A percentile compares a stretch with the other conserved stretches of the same genome.
These are phyloP conservation scores for Campoletis raptor DNA, from an alignment of 2,888 invertebrate genomes.

Conservation along the genomic window DNA sequence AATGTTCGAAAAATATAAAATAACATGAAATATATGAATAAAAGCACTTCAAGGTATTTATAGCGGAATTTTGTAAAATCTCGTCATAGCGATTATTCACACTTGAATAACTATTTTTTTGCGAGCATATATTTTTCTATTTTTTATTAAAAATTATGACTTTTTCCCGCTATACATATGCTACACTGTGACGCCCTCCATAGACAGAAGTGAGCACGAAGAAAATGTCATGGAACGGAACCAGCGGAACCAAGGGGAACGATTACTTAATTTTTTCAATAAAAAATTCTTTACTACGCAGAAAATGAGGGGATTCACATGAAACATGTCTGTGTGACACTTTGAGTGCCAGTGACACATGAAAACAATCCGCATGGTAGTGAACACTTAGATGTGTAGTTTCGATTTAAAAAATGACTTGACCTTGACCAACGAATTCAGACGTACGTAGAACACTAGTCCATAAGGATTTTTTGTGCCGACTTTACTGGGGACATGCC, in stretches of 20 bases:
- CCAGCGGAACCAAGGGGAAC: background rate
- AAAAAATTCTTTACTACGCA: background rate
- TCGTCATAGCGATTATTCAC: background rate
- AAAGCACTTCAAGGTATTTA: background rate
- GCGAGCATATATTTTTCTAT: background rate
- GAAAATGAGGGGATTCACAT: constrained; percentile 19
- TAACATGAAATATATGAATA: background rate
- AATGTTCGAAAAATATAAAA: background rate
- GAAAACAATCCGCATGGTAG: background rate
- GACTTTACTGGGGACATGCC: no score
- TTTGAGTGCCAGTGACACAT: background rate
- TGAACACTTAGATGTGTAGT: background rate
- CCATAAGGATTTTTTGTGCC: no score
- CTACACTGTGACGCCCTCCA: background rate
- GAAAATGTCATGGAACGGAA: constrained; percentile 4
- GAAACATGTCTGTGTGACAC: background rate
- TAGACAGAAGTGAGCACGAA: no score
- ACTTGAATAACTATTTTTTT: background rate
- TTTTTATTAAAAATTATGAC: background rate
- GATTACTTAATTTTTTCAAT: background rate
- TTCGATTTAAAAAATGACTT: no score
- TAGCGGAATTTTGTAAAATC: background rate
- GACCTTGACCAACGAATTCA: no score
- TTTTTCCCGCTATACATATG: background rate
- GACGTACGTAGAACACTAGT: no score